Evolutionary conservation across 1,140 invertebrate genomes (phyloP).

Genomic region (Antheraea mylitta): DNA sequence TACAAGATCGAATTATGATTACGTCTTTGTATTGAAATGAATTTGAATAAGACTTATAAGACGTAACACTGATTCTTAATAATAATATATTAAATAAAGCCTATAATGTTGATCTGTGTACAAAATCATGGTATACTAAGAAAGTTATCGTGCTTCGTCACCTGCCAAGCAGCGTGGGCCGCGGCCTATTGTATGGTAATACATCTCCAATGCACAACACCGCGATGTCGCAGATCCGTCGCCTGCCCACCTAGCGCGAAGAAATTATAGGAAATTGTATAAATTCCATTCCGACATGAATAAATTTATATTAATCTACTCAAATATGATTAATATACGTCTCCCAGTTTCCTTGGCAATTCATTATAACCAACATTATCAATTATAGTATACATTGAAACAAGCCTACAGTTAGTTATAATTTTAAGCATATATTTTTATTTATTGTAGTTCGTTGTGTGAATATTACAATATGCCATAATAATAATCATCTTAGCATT

Average conservation of each 20-base stretch:
- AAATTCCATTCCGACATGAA: slow-evolving; percentile 16
- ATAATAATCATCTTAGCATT: too few relatives aligned
- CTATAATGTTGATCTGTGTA: neutral
- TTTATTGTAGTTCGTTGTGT: too few relatives aligned
- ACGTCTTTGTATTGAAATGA: too few relatives aligned
- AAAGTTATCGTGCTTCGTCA: slow-evolving; percentile 37
- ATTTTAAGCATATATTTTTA: too few relatives aligned
- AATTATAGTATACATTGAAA: too few relatives aligned
- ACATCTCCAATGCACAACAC: neutral
- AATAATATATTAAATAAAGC: neutral
- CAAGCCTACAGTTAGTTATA: too few relatives aligned
- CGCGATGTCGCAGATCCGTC: slow-evolving; percentile 20
- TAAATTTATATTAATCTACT: slow-evolving; percentile 17
- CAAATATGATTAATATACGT: slow-evolving; percentile 22
- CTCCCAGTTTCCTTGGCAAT: too few relatives aligned
- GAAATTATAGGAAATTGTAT: slow-evolving; percentile 29
- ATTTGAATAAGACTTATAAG: too few relatives aligned
- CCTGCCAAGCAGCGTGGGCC: slow-evolving; percentile 55
- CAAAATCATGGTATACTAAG: slow-evolving; percentile 3
- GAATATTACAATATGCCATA: too few relatives aligned
- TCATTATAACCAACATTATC: too few relatives aligned
- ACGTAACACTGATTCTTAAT: neutral
- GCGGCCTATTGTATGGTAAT: slow-evolving; percentile 63
- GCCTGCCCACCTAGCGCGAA: slow-evolving; percentile 35
- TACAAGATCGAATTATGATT: too few relatives aligned